These are phyloP conservation scores for Lasius platythorax DNA, from an alignment of 2,888 invertebrate genomes.

Conservation along the genomic window DNA sequence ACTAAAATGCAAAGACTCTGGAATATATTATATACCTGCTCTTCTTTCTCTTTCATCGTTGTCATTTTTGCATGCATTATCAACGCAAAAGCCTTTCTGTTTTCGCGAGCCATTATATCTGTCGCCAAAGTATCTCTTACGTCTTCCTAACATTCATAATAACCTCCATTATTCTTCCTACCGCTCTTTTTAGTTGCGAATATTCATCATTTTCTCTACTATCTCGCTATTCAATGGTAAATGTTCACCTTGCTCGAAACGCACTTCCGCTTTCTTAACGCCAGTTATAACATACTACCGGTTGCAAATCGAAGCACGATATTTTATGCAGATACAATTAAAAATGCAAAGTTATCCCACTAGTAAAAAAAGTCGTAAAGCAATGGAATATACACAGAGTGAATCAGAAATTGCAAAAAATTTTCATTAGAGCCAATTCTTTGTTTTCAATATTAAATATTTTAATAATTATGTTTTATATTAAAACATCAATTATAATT, in stretches of 20 bases:
- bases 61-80: constrained; percentile 55
- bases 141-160: constrained; percentile 55
- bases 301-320: constrained; percentile 24
- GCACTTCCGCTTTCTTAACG: constrained; percentile 37
- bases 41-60: constrained; percentile 49
- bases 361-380: background rate
- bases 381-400: background rate
- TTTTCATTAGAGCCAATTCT: background rate
- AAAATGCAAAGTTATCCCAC: background rate
- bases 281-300: background rate
- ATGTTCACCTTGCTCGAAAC: constrained; percentile 25
- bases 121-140: constrained; percentile 64
- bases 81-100: constrained; percentile 22
- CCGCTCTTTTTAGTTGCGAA: background rate
- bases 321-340: constrained; percentile 38
- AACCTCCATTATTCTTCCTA: background rate
- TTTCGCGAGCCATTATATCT: constrained; percentile 67
- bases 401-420: background rate
- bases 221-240: constrained; percentile 36
- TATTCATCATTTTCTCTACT: constrained; percentile 13
- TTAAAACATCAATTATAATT: background rate
- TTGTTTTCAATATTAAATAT: background rate
- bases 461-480: background rate
- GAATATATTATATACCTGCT: background rate
- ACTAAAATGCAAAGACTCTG: constrained; percentile 6